phyloP scores from a whole-genome alignment of 2,888 invertebrate species.

The Drosophila histrio region DNA sequence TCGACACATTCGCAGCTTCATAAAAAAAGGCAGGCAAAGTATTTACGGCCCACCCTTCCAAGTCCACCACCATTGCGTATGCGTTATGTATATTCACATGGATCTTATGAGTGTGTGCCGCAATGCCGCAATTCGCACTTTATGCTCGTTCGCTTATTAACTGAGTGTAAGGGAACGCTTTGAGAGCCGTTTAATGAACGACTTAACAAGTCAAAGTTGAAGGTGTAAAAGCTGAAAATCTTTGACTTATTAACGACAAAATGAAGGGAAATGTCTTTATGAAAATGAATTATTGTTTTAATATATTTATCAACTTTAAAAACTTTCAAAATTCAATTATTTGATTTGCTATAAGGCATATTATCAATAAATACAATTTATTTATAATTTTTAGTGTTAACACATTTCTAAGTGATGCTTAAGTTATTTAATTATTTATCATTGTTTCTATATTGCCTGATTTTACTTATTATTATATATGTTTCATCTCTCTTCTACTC shows the following conservation, averaged over 20 bases:
- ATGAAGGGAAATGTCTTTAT: background rate
- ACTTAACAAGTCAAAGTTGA: conserved; percentile 14
- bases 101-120: conserved; percentile 25
- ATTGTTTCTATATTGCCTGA: too few species aligned
- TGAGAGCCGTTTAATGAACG: conserved; percentile 61
- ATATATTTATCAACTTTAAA: background rate
- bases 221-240: background rate
- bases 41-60: conserved; percentile 7
- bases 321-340: too few species aligned
- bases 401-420: too few species aligned
- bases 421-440: too few species aligned
- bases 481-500: too few species aligned
- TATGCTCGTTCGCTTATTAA: conserved; percentile 58
- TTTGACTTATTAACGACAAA: background rate
- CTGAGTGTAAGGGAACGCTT: conserved; percentile 33
- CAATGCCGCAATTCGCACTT: conserved; percentile 17
- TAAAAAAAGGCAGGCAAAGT: conserved; percentile 40
- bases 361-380: too few species aligned
- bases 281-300: background rate
- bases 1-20: conserved; percentile 72
- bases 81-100: conserved; percentile 51
- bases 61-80: conserved; percentile 52
- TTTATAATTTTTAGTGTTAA: too few species aligned
- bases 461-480: too few species aligned
- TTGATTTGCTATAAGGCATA: too few species aligned